phyloP scores from a whole-genome alignment of 2,797 vertebrate species.

The Vultur gryphus region DNA sequence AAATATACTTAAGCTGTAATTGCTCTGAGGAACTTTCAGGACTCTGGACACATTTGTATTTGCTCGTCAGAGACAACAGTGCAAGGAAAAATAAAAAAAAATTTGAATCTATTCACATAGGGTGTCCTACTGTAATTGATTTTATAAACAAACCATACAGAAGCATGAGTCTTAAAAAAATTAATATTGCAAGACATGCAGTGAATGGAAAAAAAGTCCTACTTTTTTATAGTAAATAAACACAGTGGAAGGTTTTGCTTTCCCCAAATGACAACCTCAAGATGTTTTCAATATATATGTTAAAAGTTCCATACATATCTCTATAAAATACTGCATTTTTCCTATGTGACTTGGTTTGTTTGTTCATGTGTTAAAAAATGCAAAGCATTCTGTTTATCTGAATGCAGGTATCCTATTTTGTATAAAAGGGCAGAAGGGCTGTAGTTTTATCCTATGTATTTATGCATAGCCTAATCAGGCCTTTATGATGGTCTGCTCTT shows the following conservation, averaged over 20 bases:
- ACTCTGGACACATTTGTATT: neutral
- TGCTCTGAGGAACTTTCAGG: neutral
- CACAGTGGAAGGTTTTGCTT: neutral
- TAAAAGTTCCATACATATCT: neutral
- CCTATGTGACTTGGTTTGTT: neutral
- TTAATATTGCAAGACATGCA: neutral
- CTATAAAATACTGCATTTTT: slow-evolving; percentile 6
- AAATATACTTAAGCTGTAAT: neutral
- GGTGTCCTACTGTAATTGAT: neutral
- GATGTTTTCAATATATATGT: neutral
- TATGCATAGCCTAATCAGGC: slow-evolving; percentile 12
- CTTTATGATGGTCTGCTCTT: slow-evolving; percentile 37
- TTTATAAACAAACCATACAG: neutral
- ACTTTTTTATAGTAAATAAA: neutral
- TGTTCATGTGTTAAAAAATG: slow-evolving; percentile 4
- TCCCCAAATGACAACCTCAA: neutral
- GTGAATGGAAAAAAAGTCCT: neutral
- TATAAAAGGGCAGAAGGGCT: neutral
- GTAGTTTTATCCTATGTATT: slow-evolving; percentile 1
- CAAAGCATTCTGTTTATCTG: slow-evolving; percentile 16
- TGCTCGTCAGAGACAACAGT: neutral
- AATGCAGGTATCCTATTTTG: neutral
- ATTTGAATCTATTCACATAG: neutral
- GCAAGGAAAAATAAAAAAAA: neutral
- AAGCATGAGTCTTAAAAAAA: neutral